Base-by-base conservation (phyloP, 2,888 invertebrate species). In the Nemurella pictetii region DNA sequence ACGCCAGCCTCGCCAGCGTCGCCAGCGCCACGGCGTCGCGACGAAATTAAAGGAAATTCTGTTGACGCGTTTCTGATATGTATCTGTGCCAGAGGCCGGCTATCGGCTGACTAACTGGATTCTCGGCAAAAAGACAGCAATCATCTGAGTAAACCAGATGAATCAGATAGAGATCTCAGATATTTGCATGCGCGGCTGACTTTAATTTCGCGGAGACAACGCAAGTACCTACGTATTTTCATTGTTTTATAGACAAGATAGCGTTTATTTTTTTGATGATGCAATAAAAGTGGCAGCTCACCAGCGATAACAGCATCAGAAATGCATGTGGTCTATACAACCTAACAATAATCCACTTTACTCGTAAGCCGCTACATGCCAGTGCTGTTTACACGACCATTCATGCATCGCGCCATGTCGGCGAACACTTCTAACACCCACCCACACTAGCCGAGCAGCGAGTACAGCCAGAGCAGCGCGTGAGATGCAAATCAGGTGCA, bases 71-170 rank as follows among this genome's bases (percentile, higher is more conserved):
- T 27, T 30, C 29, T 15, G 28, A 29, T 55, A 30, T 27, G 73
- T 80, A 84, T 84, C 80, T 84, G 80, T 84, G 80, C 35, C 84
- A 81, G 36, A 32, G 30, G 84, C n/a, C n/a, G n/a, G n/a, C n/a
- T n/a, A 20, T 2, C 55, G 55, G 12, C 55, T 55, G 55, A 55
- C 55, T 55, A 55, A 55, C 55, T 20, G 55, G 55, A 55, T 55
- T 55, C 55, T 55, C 55, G 20, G 55, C 55, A 55, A 55, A 55
- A 12, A 55, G 55, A 12, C 55, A 55, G 55, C 55, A 55, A 55
- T 55, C 55, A 55, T 55, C 12, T 55, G 55, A 55, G 55, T n/a
- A 55, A 55, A 55, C 55, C 12, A 55, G 55, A 55, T 55, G 55
- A 55, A 55, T 55, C 55, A 55, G 2, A 20, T n/a, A 55, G 55